Evolutionary conservation across 2,888 invertebrate species (phyloP).

Genomic region (Helobdella robusta): DNA sequence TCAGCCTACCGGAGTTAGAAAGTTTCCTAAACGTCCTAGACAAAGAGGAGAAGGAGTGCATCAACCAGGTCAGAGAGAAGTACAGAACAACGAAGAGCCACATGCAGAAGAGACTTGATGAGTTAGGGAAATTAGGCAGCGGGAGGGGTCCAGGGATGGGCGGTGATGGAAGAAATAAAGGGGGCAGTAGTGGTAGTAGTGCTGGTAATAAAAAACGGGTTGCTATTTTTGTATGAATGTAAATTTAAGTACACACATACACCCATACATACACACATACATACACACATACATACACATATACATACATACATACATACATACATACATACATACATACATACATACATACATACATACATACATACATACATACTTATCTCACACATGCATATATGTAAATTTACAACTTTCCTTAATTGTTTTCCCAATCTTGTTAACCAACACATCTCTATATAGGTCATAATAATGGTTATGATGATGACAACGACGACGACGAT

Average conservation of each 20-base stretch:
- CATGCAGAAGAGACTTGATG: background rate
- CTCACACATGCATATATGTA: slow-evolving; percentile 2
- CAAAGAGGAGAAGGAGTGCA: slow-evolving; percentile 53
- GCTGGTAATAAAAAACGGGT: too few species aligned
- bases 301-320: slow-evolving; percentile 1
- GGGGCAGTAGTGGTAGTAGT: slow-evolving; percentile 1
- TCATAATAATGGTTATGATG: background rate
- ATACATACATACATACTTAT: slow-evolving; percentile 5
- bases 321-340: background rate
- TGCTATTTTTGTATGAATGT: too few species aligned
- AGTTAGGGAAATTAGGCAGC: too few species aligned
- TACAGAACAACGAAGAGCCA: background rate
- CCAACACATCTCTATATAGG: background rate
- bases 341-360: slow-evolving; percentile 7
- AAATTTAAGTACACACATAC: too few species aligned
- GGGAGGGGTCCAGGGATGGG: too few species aligned
- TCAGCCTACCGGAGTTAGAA: slow-evolving; percentile 54
- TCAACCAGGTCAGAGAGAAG: slow-evolving; percentile 47
- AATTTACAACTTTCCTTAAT: background rate
- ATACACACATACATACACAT: slow-evolving; percentile 13
- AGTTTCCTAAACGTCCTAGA: slow-evolving; percentile 55
- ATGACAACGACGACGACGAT: background rate
- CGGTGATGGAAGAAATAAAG: too few species aligned
- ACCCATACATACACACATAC: too few species aligned
- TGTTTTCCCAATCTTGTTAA: background rate